Evolutionary conservation across 2,888 invertebrate species (phyloP).

Genomic region (Lithophane ornitopus): DNA sequence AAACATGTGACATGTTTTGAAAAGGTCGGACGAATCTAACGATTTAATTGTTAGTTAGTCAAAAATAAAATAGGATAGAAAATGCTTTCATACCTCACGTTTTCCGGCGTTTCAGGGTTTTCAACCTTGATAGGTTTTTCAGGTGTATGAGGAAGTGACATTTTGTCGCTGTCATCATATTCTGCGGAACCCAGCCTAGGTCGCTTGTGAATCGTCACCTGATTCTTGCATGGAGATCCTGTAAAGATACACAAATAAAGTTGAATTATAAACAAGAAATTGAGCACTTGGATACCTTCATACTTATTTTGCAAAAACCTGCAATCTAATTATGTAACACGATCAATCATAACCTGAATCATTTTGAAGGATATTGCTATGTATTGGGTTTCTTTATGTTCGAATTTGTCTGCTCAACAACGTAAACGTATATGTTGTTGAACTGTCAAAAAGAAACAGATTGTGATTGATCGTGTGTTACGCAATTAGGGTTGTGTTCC

Average conservation of each 20-base stretch:
- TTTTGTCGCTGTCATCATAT: constrained; percentile 23
- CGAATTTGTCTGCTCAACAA: too few relatives aligned
- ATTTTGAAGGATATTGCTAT: too few relatives aligned
- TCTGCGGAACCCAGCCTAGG: constrained; percentile 65
- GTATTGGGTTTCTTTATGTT: too few relatives aligned
- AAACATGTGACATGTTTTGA: not conserved
- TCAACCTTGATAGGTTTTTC: constrained; percentile 65
- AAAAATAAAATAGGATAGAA: not conserved
- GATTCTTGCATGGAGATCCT: constrained; percentile 64
- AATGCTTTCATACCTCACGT: constrained; percentile 54
- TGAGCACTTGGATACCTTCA: too few relatives aligned
- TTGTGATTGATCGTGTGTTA: too few relatives aligned
- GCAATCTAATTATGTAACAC: too few relatives aligned
- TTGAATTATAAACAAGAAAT: not conserved
- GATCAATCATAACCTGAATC: too few relatives aligned
- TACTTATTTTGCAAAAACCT: too few relatives aligned
- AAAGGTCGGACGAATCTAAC: not conserved
- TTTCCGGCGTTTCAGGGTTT: constrained; percentile 70
- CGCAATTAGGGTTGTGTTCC: too few relatives aligned
- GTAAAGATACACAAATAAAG: constrained; percentile 10
- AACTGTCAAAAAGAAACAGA: too few relatives aligned
- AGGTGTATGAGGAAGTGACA: constrained; percentile 53
- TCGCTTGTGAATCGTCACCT: constrained; percentile 78
- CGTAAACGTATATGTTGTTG: too few relatives aligned
- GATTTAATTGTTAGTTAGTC: not conserved